These are phyloP conservation scores for Myotis brandtii DNA, from an alignment of 2,113 vertebrate genomes.

Conservation along the genomic window DNA sequence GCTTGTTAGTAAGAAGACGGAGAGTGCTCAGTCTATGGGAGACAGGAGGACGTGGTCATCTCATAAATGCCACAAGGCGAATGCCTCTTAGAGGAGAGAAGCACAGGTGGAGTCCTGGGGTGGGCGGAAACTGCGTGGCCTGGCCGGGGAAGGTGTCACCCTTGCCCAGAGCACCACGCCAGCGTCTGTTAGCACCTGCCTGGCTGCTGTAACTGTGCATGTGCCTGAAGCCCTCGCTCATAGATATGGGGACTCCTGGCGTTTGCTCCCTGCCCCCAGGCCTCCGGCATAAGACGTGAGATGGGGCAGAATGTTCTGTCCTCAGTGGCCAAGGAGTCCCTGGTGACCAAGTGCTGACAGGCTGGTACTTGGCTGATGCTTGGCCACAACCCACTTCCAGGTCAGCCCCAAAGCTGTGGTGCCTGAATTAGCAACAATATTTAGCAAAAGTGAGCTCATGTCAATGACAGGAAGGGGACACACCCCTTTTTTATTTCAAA, in stretches of 20 bases:
- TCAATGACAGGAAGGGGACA: constrained; percentile 31
- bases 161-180: background rate
- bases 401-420: constrained; percentile 11
- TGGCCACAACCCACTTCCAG: background rate
- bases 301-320: background rate
- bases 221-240: background rate
- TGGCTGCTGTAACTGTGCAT: background rate
- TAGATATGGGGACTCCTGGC: background rate
- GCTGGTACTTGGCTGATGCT: too few relatives aligned
- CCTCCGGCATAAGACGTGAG: too few relatives aligned
- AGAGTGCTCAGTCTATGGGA: background rate
- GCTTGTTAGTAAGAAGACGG: background rate
- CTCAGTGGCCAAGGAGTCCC: background rate
- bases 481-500: constrained; percentile 53
- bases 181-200: background rate
- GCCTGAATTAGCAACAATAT: constrained; percentile 50
- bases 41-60: background rate
- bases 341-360: background rate
- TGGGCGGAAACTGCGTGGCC: background rate
- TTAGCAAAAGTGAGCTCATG: constrained; percentile 69
- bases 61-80: background rate
- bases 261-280: background rate
- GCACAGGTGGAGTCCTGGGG: background rate
- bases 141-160: background rate
- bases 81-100: background rate